Percentiles rank a stretch among this genome's conserved stretches.
These are phyloP conservation scores for Leucophenga varia DNA, from an alignment of 1,140 invertebrate species.

Conservation along the genomic window DNA sequence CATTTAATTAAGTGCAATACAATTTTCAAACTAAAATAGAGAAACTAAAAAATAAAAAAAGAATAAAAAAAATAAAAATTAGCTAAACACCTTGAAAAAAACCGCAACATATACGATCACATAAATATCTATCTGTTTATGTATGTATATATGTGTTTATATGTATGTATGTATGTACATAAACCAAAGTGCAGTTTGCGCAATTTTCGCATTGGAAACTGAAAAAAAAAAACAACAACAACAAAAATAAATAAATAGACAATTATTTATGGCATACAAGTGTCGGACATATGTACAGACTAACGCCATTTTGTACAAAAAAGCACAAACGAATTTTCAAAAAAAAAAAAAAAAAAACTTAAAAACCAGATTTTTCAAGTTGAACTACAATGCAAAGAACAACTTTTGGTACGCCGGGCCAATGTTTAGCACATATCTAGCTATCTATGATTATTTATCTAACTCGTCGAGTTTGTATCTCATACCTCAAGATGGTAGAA, in stretches of 20 bases:
- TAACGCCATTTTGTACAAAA: conserved; percentile 13
- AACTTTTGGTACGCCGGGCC: no score
- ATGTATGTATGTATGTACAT: neutral
- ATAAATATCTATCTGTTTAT: conserved; percentile 14
- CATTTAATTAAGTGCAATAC: neutral
- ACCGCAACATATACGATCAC: no score
- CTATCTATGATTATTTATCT: conserved; percentile 8
- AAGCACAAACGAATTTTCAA: neutral
- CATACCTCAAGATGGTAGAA: conserved; percentile 2
- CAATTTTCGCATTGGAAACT: conserved; percentile 14
- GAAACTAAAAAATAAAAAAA: neutral
- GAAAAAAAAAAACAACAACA: conserved; percentile 14
- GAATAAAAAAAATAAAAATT: conserved; percentile 6
- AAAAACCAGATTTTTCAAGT: conserved; percentile 35
- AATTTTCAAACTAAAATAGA: neutral
- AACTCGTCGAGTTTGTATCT: conserved; percentile 14
- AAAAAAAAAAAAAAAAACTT: conserved; percentile 7
- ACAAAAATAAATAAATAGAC: conserved; percentile 40
- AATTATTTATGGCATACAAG: conserved; percentile 49
- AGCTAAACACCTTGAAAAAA: neutral
- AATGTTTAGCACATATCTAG: no score
- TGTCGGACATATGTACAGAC: conserved; percentile 34
- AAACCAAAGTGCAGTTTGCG: conserved; percentile 10
- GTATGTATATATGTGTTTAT: conserved; percentile 21
- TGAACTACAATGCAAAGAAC: conserved; percentile 25